Conservation (phyloP, 2,888 invertebrate genomes). For the Eurytoma californica region DNA sequence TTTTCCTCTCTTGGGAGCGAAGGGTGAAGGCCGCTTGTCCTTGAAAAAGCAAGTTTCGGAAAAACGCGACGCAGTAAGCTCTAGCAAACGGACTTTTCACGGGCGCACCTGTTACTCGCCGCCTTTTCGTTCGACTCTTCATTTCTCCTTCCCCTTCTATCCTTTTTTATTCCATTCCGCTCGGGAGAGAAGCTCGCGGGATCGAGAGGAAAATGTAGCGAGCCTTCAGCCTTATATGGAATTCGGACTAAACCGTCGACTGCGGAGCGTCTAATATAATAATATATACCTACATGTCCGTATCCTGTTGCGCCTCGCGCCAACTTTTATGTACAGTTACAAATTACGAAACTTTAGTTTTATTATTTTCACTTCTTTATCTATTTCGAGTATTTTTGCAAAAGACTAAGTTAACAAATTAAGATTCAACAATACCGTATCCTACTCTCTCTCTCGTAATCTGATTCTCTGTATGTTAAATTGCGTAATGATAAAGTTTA, state of each 20-base stretch:
- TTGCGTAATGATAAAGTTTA: too few relatives aligned
- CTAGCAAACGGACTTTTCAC: not conserved
- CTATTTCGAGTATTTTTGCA: too few relatives aligned
- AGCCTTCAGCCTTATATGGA: not conserved
- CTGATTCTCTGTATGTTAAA: too few relatives aligned
- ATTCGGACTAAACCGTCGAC: not conserved
- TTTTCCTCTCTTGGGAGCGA: not conserved
- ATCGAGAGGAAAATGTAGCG: slow-evolving; percentile 2
- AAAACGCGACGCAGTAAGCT: not conserved
- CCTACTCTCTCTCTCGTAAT: too few relatives aligned
- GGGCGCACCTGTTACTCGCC: slow-evolving; percentile 36
- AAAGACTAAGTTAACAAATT: too few relatives aligned
- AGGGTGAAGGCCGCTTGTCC: slow-evolving; percentile 45
- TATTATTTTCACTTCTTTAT: too few relatives aligned
- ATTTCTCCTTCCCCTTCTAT: not conserved
- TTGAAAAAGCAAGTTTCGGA: slow-evolving; percentile 45
- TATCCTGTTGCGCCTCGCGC: not conserved
- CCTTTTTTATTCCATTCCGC: not conserved
- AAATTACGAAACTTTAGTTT: too few relatives aligned
- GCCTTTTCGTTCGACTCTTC: not conserved
- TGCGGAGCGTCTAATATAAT: too few relatives aligned
- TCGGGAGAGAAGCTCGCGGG: not conserved
- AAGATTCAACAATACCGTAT: too few relatives aligned
- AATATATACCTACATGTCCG: too few relatives aligned
- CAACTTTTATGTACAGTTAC: not conserved